A percentile compares a stretch with the other conserved stretches of the same genome.
phyloP scores from a whole-genome alignment of 1,140 invertebrate species.

The Probaryconus sp. region DNA sequence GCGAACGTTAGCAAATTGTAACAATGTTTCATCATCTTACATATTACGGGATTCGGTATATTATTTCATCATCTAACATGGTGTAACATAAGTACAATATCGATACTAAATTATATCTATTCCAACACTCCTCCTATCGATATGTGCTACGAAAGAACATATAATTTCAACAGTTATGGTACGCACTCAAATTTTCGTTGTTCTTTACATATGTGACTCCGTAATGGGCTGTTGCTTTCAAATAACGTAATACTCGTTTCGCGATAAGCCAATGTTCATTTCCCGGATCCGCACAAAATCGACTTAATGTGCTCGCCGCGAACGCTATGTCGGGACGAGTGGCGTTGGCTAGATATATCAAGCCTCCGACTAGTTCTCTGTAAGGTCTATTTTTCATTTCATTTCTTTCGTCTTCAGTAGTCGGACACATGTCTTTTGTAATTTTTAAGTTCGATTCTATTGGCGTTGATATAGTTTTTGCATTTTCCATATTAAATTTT shows the following conservation, averaged over 20 bases:
- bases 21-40: too few species aligned
- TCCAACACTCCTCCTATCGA: slow-evolving; percentile 15
- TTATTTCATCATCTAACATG: too few species aligned
- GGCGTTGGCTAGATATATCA: slow-evolving; percentile 66
- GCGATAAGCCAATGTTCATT: slow-evolving; percentile 56
- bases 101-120: too few species aligned
- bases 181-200: slow-evolving; percentile 22
- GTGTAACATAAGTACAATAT: too few species aligned
- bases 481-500: slow-evolving; percentile 32
- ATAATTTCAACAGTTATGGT: slow-evolving; percentile 15
- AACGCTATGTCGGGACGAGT: slow-evolving; percentile 73
- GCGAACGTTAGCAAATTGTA: too few species aligned
- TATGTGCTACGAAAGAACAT: slow-evolving; percentile 1
- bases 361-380: slow-evolving; percentile 64
- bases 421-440: slow-evolving; percentile 22
- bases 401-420: slow-evolving; percentile 2
- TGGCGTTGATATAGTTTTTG: slow-evolving; percentile 10
- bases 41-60: too few species aligned
- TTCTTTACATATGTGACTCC: slow-evolving; percentile 22
- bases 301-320: slow-evolving; percentile 61
- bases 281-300: slow-evolving; percentile 55
- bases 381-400: slow-evolving; percentile 58
- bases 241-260: slow-evolving; percentile 64
- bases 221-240: slow-evolving; percentile 54
- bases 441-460: slow-evolving; percentile 25